Evolutionary conservation across 2,888 invertebrate species (phyloP).

Genomic region (Chrysolina haemoptera): DNA sequence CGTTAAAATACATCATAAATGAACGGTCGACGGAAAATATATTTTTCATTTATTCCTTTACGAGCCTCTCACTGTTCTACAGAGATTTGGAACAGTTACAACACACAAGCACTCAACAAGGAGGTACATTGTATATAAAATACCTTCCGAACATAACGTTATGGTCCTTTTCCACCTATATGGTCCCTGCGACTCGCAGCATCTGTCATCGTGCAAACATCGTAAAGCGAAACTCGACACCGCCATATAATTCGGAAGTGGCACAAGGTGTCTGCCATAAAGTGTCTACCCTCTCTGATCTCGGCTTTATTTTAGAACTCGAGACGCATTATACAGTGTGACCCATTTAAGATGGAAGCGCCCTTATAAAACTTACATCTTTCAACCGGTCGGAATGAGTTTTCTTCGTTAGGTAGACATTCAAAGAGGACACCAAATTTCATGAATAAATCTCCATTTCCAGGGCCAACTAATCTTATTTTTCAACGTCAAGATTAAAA

Average conservation of each 20-base stretch:
- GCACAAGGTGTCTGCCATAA: constrained; percentile 67
- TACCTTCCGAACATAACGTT: constrained; percentile 22
- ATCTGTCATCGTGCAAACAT: constrained; percentile 67
- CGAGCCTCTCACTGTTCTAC: not conserved
- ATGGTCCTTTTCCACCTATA: constrained; percentile 38
- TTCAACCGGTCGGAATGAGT: no score
- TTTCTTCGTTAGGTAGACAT: no score
- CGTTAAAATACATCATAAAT: no score
- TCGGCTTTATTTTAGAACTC: constrained; percentile 35
- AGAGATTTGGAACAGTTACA: constrained; percentile 3
- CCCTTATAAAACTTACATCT: no score
- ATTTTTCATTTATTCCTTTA: no score
- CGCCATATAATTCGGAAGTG: constrained; percentile 64
- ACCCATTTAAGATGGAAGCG: no score
- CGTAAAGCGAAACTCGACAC: constrained; percentile 66
- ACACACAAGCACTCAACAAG: not conserved
- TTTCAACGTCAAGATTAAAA: no score
- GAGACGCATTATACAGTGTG: constrained; percentile 30
- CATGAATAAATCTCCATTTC: no score
- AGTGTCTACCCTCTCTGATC: constrained; percentile 53
- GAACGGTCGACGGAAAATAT: no score
- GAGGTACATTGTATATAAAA: constrained; percentile 11
- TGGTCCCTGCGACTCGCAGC: constrained; percentile 53
- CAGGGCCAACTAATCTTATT: no score
- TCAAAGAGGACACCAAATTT: no score